These are phyloP conservation scores for Forpus xanthops DNA, from an alignment of 2,797 vertebrate species.

Conservation along the genomic window DNA sequence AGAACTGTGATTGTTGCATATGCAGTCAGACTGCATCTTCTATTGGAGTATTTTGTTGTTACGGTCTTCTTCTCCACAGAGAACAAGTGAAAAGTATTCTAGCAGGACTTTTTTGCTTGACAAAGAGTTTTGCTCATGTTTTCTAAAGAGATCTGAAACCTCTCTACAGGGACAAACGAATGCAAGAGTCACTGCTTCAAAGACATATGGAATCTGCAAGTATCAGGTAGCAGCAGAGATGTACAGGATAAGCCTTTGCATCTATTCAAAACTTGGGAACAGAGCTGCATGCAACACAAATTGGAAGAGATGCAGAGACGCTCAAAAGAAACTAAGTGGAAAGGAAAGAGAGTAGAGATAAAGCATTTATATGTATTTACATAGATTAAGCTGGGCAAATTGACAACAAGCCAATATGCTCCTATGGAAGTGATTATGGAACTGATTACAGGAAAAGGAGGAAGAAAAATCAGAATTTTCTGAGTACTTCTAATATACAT, in stretches of 20 bases:
- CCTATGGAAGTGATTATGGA: neutral
- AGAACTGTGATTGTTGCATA: neutral
- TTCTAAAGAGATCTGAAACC: neutral
- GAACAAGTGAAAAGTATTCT: neutral
- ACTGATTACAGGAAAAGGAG: slow-evolving; percentile 6
- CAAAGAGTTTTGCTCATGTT: neutral
- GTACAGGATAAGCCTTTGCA: neutral
- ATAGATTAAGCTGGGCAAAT: slow-evolving; percentile 26
- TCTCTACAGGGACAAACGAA: neutral
- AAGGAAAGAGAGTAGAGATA: neutral
- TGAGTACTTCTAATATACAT: neutral
- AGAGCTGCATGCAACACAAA: neutral
- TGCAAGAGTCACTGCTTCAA: neutral
- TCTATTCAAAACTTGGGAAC: neutral
- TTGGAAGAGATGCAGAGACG: neutral
- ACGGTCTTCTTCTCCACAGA: neutral
- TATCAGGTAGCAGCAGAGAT: neutral
- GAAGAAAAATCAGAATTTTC: neutral
- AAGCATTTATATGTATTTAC: slow-evolving; percentile 33
- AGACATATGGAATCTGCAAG: neutral
- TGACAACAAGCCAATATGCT: slow-evolving; percentile 1
- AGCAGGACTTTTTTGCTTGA: neutral
- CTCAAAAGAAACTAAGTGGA: neutral
- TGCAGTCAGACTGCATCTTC: neutral
- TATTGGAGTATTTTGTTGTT: neutral